Percentiles rank a stretch among this genome's conserved stretches.
phyloP scores from a whole-genome alignment of 2,113 vertebrate species.

The Microcebus ravelobensis region DNA sequence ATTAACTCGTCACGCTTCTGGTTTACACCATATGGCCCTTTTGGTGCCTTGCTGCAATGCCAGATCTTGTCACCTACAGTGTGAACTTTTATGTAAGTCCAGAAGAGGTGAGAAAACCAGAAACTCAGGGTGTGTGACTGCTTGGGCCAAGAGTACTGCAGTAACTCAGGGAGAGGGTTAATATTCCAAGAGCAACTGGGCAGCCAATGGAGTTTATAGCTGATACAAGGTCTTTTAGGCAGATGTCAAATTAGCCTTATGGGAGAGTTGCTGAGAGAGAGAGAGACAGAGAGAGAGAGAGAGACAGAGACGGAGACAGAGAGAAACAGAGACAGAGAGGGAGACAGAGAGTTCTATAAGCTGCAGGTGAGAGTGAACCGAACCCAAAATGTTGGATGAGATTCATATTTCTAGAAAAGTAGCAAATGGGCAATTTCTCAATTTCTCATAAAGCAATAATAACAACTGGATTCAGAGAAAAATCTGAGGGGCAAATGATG shows the following conservation, averaged over 20 bases:
- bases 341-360: neutral
- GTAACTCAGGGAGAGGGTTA: neutral
- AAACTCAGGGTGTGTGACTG: neutral
- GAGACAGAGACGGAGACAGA: neutral
- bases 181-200: neutral
- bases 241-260: neutral
- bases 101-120: neutral
- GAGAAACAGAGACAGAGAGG: too few relatives aligned
- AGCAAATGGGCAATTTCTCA: neutral
- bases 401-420: neutral
- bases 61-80: neutral
- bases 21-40: neutral
- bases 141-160: neutral
- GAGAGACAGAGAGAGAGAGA: too few relatives aligned
- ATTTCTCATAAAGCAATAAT: neutral
- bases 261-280: neutral
- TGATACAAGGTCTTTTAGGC: too few relatives aligned
- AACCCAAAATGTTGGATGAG: neutral
- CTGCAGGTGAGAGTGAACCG: neutral
- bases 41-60: neutral
- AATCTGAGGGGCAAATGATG: neutral
- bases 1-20: neutral
- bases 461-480: neutral
- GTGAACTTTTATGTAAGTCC: neutral
- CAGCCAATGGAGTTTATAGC: neutral